phyloP scores from a whole-genome alignment of 2,797 vertebrate genomes.

The Halcyon leucocephala region DNA sequence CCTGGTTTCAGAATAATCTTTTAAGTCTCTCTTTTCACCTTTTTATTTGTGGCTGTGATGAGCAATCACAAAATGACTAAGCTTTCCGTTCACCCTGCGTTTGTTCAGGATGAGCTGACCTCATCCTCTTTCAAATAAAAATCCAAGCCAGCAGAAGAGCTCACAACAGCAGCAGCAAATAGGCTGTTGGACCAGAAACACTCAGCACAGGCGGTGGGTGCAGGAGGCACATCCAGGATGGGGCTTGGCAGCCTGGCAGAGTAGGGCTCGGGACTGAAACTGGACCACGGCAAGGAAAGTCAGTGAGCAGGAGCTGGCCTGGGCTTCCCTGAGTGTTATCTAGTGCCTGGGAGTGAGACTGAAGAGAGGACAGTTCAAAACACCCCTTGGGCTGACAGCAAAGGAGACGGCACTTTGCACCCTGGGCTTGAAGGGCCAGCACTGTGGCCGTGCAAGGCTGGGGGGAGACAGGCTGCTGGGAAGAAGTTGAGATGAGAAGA shows the following conservation, averaged over 20 bases:
- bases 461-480: background rate
- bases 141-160: background rate
- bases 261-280: background rate
- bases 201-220: accelerated
- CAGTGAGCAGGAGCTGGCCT: accelerated
- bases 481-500: background rate
- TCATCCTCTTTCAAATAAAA: constrained; percentile 2
- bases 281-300: background rate
- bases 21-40: constrained; percentile 19
- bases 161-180: accelerated
- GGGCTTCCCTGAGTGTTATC: background rate
- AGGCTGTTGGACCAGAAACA: background rate
- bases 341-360: background rate
- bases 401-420: background rate
- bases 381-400: background rate
- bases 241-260: background rate
- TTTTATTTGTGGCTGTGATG: background rate
- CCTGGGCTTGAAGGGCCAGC: background rate
- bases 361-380: background rate
- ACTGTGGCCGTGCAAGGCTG: accelerated
- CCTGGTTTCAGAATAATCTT: constrained; percentile 5
- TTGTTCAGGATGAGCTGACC: background rate
- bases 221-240: accelerated
- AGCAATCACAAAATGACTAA: background rate
- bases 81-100: background rate